These are phyloP conservation scores for Eidolon dupreanum DNA, from an alignment of 2,797 vertebrate species.

Conservation along the genomic window DNA sequence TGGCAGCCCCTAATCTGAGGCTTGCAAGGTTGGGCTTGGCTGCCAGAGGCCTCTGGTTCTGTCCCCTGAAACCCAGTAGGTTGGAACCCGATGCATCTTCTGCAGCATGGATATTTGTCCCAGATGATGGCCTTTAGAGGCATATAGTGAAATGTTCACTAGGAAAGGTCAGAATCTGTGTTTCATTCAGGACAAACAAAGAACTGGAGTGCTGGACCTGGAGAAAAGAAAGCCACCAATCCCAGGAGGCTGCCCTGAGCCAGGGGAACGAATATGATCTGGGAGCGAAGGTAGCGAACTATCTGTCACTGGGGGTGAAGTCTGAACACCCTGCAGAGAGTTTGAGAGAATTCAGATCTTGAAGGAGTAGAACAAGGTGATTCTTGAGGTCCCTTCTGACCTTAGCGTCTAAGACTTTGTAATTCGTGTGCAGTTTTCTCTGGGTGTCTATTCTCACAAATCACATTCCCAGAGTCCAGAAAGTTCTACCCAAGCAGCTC, in stretches of 20 bases:
- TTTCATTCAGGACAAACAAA: neutral
- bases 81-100: neutral
- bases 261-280: neutral
- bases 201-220: neutral
- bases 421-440: neutral
- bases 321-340: neutral
- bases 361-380: neutral
- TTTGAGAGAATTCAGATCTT: neutral
- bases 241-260: neutral
- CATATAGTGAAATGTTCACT: rapidly evolving
- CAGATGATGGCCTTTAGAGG: neutral
- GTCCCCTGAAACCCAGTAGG: neutral
- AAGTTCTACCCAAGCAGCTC: neutral
- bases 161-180: neutral
- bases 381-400: neutral
- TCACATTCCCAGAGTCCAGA: neutral
- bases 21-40: neutral
- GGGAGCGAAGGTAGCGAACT: neutral
- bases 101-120: neutral
- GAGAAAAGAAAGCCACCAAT: neutral
- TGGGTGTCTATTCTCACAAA: neutral
- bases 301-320: neutral
- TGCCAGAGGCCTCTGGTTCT: neutral
- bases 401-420: neutral
- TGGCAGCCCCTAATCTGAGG: neutral